These are phyloP conservation scores for Panulirus ornatus DNA, from an alignment of 1,140 invertebrate species.

Conservation along the genomic window DNA sequence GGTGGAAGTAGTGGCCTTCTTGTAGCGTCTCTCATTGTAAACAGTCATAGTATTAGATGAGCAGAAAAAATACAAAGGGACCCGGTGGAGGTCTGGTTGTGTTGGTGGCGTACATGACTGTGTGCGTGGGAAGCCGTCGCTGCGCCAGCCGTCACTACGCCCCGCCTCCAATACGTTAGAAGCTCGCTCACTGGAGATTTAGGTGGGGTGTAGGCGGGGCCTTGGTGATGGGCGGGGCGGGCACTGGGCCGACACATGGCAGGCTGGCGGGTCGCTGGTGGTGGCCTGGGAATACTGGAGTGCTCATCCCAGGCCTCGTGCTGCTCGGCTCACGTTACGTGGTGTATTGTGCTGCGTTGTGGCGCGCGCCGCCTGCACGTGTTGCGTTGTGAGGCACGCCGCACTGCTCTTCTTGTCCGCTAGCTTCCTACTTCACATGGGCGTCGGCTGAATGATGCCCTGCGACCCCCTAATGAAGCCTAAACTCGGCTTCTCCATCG, in stretches of 20 bases:
- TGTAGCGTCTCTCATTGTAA: not conserved
- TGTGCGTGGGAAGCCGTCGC: slow-evolving; percentile 28
- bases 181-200: not conserved
- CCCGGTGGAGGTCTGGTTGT: not conserved
- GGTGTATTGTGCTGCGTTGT: slow-evolving; percentile 46
- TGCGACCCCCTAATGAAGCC: slow-evolving; percentile 93
- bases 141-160: slow-evolving; percentile 35
- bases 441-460: slow-evolving; percentile 87
- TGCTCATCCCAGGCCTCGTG: slow-evolving; percentile 53
- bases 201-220: slow-evolving; percentile 10
- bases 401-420: not conserved
- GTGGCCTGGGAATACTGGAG: slow-evolving; percentile 39
- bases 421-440: slow-evolving; percentile 50
- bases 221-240: slow-evolving; percentile 28
- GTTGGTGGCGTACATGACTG: slow-evolving; percentile 3
- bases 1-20: not conserved
- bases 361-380: slow-evolving; percentile 53
- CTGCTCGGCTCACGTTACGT: slow-evolving; percentile 63
- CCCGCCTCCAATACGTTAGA: slow-evolving; percentile 11
- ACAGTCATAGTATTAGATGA: not conserved
- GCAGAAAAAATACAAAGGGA: slow-evolving; percentile 18
- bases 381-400: slow-evolving; percentile 20
- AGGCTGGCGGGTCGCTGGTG: slow-evolving; percentile 48
- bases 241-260: slow-evolving; percentile 41
- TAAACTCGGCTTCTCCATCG: slow-evolving; percentile 96